Base-by-base conservation (phyloP, 1,140 invertebrate species). In the Eurytemora carolleeae region DNA sequence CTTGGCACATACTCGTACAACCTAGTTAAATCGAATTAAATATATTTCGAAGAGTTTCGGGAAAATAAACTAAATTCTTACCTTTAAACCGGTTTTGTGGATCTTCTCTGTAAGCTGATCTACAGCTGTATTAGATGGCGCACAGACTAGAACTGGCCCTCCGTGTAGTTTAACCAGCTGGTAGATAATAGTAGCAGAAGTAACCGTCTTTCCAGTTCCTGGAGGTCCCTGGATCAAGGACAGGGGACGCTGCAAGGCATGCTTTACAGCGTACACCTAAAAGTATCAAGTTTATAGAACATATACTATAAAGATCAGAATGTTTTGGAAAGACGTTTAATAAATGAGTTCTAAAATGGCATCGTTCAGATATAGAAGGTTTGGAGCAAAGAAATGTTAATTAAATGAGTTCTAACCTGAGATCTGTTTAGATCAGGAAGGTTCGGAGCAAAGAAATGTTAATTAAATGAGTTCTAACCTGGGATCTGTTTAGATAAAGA, bases 61-160 rank as follows among this genome's bases (percentile, higher is more conserved):
- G n/a, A 18, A 57, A 3, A 1, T 31, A 15, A 19, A 18, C 19
- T 17, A 19, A 53, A 19, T 53, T 24, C 18, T 58, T 64, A 75
- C 88, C 75, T 98, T 98, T 16, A 99, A 75, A 53, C 94, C 95
- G 19, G 94, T 98, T 66, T 84, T 81, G 71, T 99, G 94, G 56
- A 99, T 97, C 73, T 98, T 99, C 73, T 98, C 94, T 0, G 95
- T 97, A 1, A 99, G 75, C 69, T 99, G 96, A 74, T 99, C 96
- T 0, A 99, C 96, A 53, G 96, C 96, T 12, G 95, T 99, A 70
- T 99, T 99, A 19, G 90, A 95, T 0, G 96, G 96, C 1, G 95
- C 95, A 74, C 95, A 99, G 0, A 99, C 96, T 0, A 99, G 73
- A 0, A 98, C 92, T 0, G 93, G 90, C 1, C 91, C 90, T 55